Base-by-base conservation (phyloP, 2,797 vertebrate genomes). In the Heteromormyrus szaboi region DNA sequence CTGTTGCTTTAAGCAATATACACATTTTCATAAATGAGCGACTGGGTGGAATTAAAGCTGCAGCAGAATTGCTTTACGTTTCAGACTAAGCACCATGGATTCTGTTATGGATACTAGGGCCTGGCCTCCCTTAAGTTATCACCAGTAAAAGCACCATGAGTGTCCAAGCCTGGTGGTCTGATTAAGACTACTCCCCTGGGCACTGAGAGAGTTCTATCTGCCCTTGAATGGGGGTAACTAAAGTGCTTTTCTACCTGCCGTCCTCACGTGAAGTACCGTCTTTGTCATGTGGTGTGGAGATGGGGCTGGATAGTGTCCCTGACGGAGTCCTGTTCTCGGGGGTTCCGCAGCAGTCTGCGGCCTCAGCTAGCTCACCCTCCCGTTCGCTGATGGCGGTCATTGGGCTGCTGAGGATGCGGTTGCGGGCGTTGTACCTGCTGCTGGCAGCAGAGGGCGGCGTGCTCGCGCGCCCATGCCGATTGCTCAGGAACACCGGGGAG, bases 351-450 rank as follows among this genome's bases (percentile, higher is more conserved):
- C 68, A 88, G 0, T 92, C 93, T n/a, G 90, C 88, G 0, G 92
- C 93, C 72, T 96, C 95, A 1, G 93, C 92, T 44, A 90, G 2
- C 88, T 98, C 94, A 17, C 96, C 96, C 44, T 97, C 97, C 33
- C 94, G 96, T 91, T 99, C 98, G 0, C 95, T 96, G 92, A 99
- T 99, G 91, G 97, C 97, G 0, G 97, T 97, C 98, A 99, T 98
- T 44, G 97, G 98, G 87, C 97, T 95, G 89, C 97, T 97, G 88
- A 95, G 95, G 92, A 97, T 95, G 85, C 97, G 96, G 92, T 95
- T 96, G 90, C 97, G 97, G 88, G 96, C 89, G 0, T 95, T 96
- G 85, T 97, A 98, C 86, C 97, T 95, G 88, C 98, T 97, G 91
- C 97, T 97, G 93, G 97, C 95, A 0, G 97, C 97, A 2, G 96